Percentiles rank a stretch among this genome's conserved stretches.
Evolutionary conservation across 2,888 invertebrate genomes (phyloP).

Genomic region (Acanthacorydalis orientalis): DNA sequence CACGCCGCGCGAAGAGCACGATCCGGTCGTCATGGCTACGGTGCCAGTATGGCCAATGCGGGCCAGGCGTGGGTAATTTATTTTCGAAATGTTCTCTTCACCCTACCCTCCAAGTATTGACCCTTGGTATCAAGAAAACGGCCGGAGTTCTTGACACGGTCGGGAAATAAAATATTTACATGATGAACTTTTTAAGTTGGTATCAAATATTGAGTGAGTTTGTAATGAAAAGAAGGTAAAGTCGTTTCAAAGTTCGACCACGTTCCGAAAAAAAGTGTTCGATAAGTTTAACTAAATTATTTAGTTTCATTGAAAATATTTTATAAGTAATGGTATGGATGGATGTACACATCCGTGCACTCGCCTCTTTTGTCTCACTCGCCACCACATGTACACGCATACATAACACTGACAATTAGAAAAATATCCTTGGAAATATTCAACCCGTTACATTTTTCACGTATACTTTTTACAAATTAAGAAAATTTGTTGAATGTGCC

Average conservation of each 20-base stretch:
- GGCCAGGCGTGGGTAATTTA: background rate
- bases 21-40: slow-evolving; percentile 37
- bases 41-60: slow-evolving; percentile 5
- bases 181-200: background rate
- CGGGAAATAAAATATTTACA: slow-evolving; percentile 3
- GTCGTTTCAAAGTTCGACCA: slow-evolving; percentile 65
- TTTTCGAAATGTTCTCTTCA: background rate
- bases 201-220: slow-evolving; percentile 2
- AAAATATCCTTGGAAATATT: no score
- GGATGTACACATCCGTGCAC: no score
- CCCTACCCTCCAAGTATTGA: background rate
- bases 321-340: no score
- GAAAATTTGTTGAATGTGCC: no score
- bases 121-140: background rate
- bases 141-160: background rate
- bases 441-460: no score
- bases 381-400: no score
- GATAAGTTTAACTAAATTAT: no score
- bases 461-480: no score
- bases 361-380: no score
- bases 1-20: slow-evolving; percentile 39
- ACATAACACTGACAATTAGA: no score
- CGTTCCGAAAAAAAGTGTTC: slow-evolving; percentile 17
- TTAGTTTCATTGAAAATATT: no score
- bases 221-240: slow-evolving; percentile 13